These are phyloP conservation scores for Epinephelus lanceolatus DNA, from an alignment of 2,113 vertebrate species.

Conservation along the genomic window DNA sequence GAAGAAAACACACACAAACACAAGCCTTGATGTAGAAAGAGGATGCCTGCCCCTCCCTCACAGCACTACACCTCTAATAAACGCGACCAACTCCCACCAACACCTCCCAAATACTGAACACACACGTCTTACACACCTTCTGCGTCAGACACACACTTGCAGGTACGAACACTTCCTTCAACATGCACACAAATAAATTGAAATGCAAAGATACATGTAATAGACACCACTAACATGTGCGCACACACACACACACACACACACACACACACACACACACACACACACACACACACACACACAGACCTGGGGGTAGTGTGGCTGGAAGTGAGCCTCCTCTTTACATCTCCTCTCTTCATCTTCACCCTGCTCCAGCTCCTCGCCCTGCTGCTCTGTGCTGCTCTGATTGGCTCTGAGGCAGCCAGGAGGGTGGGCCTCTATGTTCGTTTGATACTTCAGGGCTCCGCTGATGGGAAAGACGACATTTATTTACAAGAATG, in stretches of 20 bases:
- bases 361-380: constrained; percentile 65
- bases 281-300: constrained; percentile 73
- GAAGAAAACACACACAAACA: constrained; percentile 52
- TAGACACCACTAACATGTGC: neutral
- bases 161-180: constrained; percentile 74
- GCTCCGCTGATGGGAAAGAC: constrained; percentile 85
- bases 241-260: constrained; percentile 75
- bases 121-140: constrained; percentile 81
- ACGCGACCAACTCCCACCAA: constrained; percentile 43
- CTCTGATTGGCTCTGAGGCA: constrained; percentile 89
- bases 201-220: constrained; percentile 51
- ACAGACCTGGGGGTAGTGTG: constrained; percentile 94
- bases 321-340: constrained; percentile 91
- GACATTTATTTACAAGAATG: neutral
- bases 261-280: constrained; percentile 71
- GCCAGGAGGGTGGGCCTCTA: constrained; percentile 93
- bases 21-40: constrained; percentile 57
- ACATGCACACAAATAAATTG: constrained; percentile 87
- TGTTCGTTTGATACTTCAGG: constrained; percentile 95
- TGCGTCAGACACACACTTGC: constrained; percentile 46
- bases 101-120: constrained; percentile 76
- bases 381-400: constrained; percentile 37
- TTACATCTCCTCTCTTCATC: constrained; percentile 84
- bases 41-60: constrained; percentile 57
- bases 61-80: constrained; percentile 64